phyloP scores from a whole-genome alignment of 1,140 invertebrate genomes.

The Melipona quadrifasciata region DNA sequence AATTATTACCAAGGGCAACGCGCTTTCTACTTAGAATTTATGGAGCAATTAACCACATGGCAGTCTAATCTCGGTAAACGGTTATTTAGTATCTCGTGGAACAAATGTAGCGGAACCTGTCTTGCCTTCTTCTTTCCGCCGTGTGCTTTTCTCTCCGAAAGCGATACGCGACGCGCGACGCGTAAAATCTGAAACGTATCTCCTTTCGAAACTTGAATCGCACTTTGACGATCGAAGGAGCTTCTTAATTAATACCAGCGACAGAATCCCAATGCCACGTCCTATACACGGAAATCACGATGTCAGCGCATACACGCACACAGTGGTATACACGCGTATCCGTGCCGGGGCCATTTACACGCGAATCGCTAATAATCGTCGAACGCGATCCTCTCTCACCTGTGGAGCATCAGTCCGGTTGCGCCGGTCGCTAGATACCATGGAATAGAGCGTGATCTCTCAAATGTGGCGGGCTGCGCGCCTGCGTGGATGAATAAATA shows the following conservation, averaged over 20 bases:
- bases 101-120: neutral
- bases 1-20: constrained; percentile 11
- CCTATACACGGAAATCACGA: neutral
- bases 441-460: constrained; percentile 37
- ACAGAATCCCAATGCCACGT: neutral
- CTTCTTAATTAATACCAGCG: neutral
- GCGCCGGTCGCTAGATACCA: neutral
- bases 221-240: neutral
- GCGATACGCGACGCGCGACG: neutral
- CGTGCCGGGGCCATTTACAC: constrained; percentile 8
- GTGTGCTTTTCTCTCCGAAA: neutral
- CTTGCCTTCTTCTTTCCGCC: neutral
- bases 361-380: constrained; percentile 31
- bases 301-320: neutral
- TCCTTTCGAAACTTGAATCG: no score
- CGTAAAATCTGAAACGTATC: neutral
- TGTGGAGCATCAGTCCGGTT: constrained; percentile 48
- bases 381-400: constrained; percentile 48
- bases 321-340: neutral
- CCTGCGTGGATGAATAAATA: constrained; percentile 76
- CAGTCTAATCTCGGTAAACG: constrained; percentile 18
- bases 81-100: constrained; percentile 18
- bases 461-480: constrained; percentile 34
- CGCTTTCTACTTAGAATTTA: constrained; percentile 7
- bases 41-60: constrained; percentile 20